Conservation (phyloP, 1,140 invertebrate genomes). For the Magallana angulata region DNA sequence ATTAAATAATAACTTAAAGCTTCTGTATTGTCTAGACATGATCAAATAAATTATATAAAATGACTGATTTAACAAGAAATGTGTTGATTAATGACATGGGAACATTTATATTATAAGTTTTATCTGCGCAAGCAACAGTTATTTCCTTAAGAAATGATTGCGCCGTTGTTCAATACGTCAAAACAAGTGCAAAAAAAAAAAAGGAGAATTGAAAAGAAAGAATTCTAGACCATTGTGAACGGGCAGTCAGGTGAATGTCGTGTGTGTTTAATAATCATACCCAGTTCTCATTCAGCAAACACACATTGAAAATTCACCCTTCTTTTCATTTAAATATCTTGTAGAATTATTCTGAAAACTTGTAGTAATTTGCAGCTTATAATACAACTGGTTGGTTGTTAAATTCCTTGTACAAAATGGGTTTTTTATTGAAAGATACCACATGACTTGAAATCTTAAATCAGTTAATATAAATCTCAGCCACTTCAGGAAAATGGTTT, state of each 20-base stretch:
- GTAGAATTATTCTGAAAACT: constrained; percentile 18
- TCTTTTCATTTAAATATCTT: constrained; percentile 13
- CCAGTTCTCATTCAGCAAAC: neutral
- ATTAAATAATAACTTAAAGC: too few relatives aligned
- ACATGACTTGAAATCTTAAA: neutral
- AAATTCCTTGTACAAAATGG: neutral
- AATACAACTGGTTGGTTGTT: neutral
- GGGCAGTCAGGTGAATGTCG: neutral
- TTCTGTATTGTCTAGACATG: neutral
- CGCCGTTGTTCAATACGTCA: neutral
- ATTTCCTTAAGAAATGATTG: neutral
- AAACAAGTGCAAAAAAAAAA: constrained; percentile 20
- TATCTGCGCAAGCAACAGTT: neutral
- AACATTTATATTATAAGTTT: constrained; percentile 8
- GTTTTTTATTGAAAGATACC: neutral
- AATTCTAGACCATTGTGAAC: neutral
- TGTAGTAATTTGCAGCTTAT: constrained; percentile 18
- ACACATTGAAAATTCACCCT: neutral
- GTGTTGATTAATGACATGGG: neutral
- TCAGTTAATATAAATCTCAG: neutral
- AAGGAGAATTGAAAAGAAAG: neutral
- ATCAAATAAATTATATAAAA: neutral
- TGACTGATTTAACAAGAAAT: constrained; percentile 9
- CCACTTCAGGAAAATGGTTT: too few relatives aligned
- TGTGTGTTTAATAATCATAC: neutral